Percentiles rank a stretch among this genome's conserved stretches.
These are phyloP conservation scores for Polyommatus iphigenia DNA, from an alignment of 2,888 invertebrate genomes.

Conservation along the genomic window DNA sequence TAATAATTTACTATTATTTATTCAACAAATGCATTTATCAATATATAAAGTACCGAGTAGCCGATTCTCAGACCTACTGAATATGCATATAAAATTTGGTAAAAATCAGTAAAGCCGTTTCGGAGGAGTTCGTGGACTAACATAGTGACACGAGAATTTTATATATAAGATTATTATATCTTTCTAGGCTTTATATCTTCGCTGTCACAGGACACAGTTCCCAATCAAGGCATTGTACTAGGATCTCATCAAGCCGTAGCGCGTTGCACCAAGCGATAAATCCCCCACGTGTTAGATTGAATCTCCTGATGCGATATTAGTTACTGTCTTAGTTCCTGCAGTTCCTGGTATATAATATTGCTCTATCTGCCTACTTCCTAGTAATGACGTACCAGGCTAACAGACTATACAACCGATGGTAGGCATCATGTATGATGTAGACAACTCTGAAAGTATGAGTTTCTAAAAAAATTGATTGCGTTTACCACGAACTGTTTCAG, in stretches of 20 bases:
- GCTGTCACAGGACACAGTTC: neutral
- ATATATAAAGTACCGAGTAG: no score
- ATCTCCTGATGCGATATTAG: constrained; percentile 29
- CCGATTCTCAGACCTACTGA: no score
- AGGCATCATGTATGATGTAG: neutral
- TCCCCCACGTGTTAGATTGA: constrained; percentile 32
- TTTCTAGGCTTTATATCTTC: neutral
- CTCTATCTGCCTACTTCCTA: neutral
- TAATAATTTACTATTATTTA: no score
- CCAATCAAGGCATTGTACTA: neutral
- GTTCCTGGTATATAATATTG: neutral
- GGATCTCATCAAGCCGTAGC: neutral
- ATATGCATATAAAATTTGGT: no score
- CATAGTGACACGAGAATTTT: no score
- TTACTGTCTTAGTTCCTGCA: constrained; percentile 1
- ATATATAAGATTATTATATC: no score
- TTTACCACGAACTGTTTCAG: no score
- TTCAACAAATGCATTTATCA: no score
- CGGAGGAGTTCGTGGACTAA: no score
- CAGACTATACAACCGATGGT: neutral
- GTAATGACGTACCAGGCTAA: neutral
- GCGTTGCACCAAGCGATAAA: constrained; percentile 30
- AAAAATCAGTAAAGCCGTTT: no score
- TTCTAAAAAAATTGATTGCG: no score
- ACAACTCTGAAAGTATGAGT: no score